Evolutionary conservation across 2,797 vertebrate species (phyloP).

Genomic region (Gallirallus australis): DNA sequence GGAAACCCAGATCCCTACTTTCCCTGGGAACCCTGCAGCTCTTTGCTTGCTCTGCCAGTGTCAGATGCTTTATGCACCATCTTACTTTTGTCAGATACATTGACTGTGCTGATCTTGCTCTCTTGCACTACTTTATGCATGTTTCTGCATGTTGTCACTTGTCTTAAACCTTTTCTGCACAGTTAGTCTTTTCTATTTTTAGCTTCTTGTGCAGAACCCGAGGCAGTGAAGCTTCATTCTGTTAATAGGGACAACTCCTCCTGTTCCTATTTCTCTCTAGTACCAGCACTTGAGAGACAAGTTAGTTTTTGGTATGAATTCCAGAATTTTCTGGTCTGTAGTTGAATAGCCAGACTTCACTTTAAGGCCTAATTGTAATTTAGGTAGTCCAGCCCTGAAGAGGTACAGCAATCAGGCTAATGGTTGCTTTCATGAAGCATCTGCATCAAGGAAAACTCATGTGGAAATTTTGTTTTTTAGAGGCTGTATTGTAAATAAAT

Average conservation of each 20-base stretch:
- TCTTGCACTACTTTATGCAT: neutral
- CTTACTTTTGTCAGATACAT: rapidly evolving
- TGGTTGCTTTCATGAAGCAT: neutral
- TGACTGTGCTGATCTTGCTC: neutral
- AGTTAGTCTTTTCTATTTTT: neutral
- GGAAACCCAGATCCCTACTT: neutral
- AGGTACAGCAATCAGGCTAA: neutral
- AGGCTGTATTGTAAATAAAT: neutral
- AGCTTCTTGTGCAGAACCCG: neutral
- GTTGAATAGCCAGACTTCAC: neutral
- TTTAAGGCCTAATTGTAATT: neutral
- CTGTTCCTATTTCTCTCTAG: neutral
- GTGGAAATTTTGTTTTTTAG: neutral
- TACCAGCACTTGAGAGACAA: neutral
- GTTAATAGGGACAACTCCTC: neutral
- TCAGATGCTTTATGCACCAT: neutral
- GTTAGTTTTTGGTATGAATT: neutral
- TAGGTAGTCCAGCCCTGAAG: neutral
- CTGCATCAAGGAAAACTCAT: neutral
- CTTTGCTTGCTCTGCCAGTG: neutral
- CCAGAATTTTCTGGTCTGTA: neutral
- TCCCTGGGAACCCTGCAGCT: neutral
- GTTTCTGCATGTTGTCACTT: neutral
- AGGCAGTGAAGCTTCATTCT: neutral
- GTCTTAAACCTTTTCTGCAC: neutral